phyloP scores from a whole-genome alignment of 2,797 vertebrate genomes.

The Otolemur crassicaudatus region DNA sequence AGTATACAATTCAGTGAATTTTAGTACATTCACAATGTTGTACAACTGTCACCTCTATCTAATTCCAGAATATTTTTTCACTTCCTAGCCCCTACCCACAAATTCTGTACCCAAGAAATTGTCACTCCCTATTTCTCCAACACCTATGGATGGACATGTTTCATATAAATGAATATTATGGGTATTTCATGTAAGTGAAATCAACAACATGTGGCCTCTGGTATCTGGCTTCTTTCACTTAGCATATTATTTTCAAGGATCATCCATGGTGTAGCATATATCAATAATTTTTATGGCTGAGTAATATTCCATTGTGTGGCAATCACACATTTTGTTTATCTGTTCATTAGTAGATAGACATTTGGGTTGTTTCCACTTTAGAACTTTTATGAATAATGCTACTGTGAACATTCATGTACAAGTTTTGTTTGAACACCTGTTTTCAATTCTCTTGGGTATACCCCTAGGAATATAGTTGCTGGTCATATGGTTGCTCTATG shows the following conservation, averaged over 20 bases:
- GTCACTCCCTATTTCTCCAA: background rate
- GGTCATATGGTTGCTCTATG: background rate
- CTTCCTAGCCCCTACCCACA: background rate
- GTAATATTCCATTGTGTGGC: background rate
- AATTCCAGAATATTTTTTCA: background rate
- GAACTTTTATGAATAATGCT: background rate
- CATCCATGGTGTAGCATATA: background rate
- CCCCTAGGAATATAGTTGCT: background rate
- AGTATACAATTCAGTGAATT: background rate
- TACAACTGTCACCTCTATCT: background rate
- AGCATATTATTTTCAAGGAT: background rate
- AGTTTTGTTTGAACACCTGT: background rate
- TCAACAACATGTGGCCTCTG: background rate
- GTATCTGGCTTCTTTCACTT: background rate
- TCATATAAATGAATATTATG: background rate
- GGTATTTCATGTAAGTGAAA: background rate
- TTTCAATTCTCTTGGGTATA: background rate
- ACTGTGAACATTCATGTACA: background rate
- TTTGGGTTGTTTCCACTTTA: background rate
- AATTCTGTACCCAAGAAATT: background rate
- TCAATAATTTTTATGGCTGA: background rate
- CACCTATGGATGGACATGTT: background rate
- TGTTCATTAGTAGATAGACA: background rate
- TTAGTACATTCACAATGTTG: background rate
- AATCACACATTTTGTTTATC: background rate